Evolutionary conservation across 2,113 vertebrate genomes (phyloP), one percentile per base, ranked within the genome.

Genomic region (Saccopteryx bilineata): DNA sequence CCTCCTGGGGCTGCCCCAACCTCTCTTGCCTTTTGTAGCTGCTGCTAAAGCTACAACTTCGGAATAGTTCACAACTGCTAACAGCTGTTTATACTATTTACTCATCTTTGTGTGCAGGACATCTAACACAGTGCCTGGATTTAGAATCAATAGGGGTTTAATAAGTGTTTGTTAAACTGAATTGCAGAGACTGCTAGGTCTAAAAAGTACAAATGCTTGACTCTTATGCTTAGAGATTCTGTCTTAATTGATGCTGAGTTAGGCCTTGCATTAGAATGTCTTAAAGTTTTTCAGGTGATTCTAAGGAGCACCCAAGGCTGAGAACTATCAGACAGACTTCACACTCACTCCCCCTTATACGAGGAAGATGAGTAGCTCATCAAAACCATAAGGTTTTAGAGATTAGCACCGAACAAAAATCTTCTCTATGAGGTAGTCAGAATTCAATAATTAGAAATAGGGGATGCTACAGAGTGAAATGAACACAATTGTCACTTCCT

Each of bases 371-470:
- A 84, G 23, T 21, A 26, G 26, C 61, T 90, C 50, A 63, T 91
- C 50, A 75, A 88, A 94, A 4, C 5, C 60, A 69, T 7, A 78
- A 33, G 3, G 19, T 69, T 13, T 69, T 81, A 48, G 46, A 84
- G 33, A 52, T 63, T 80, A 82, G 66, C 8, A 63, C 28, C 76
- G 75, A 68, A 74, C 19, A 90, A 79, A 33, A 83, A 79, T n/a
- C 33, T 87, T 66, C 58, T 71, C 8, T 90, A 24, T 75, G 52
- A 87, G 33, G 39, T 39, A 69, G 52, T 52, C 66, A 80, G 61
- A 96, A 81, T 76, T 56, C 28, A 61, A 92, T 79, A 48, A 28
- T 63, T 91, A 87, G 48, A 93, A 87, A 96, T 1, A 48, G 46
- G 19, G n/a, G 26, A 26, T 50, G 54, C 17, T 69, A 66, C 54